phyloP scores from a whole-genome alignment of 2,113 vertebrate genomes.

The Pollachius pollachius region DNA sequence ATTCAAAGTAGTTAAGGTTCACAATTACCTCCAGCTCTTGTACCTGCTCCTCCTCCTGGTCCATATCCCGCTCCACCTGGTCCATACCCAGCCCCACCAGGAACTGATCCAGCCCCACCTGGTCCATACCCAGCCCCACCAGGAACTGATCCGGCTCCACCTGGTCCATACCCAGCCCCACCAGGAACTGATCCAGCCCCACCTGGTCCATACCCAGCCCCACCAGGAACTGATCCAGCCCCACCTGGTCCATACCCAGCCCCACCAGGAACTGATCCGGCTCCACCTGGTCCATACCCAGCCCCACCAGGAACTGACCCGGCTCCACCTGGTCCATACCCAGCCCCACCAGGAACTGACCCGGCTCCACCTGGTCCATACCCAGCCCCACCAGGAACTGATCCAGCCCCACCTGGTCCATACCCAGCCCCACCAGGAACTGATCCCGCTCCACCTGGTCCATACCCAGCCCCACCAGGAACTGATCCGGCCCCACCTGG shows the following conservation, averaged over 20 bases:
- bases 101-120: too few species aligned
- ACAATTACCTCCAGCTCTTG: too few species aligned
- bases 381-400: constrained; percentile 20
- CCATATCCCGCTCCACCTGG: constrained; percentile 22
- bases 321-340: too few species aligned
- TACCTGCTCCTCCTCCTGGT: constrained; percentile 4
- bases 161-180: constrained; percentile 28
- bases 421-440: constrained; percentile 1
- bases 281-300: too few species aligned
- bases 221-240: constrained; percentile 14
- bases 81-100: constrained; percentile 1
- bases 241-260: too few species aligned
- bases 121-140: too few species aligned
- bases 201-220: constrained; percentile 25
- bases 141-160: neutral
- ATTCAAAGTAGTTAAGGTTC: neutral
- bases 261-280: constrained; percentile 33
- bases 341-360: too few species aligned
- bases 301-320: too few species aligned
- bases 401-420: constrained; percentile 27
- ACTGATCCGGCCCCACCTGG: neutral
- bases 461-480: too few species aligned
- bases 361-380: constrained; percentile 24
- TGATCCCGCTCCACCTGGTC: constrained; percentile 13
- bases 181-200: constrained; percentile 21